A percentile compares a stretch with the other conserved stretches of the same genome.
Conservation (phyloP, 1,140 invertebrate genomes). For the Danaus melanippus region DNA sequence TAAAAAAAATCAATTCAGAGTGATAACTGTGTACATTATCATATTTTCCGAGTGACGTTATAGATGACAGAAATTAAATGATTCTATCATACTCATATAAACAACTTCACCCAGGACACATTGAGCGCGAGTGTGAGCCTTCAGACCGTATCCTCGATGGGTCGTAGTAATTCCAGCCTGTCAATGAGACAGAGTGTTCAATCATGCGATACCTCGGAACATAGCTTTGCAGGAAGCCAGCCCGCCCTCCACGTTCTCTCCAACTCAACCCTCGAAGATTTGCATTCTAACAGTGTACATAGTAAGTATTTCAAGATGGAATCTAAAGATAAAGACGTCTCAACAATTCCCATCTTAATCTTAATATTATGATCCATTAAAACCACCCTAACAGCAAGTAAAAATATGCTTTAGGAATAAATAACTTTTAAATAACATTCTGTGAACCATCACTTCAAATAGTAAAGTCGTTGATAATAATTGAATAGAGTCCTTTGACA, state of each 20-base stretch:
- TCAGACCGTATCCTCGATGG: conserved; percentile 26
- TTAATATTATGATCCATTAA: too few relatives aligned
- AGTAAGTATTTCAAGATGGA: conserved; percentile 29
- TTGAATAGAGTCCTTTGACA: too few relatives aligned
- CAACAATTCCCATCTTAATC: too few relatives aligned
- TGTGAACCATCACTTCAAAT: too few relatives aligned
- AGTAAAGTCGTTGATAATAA: too few relatives aligned
- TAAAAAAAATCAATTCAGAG: too few relatives aligned
- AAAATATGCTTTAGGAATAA: background rate
- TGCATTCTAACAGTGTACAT: conserved; percentile 34
- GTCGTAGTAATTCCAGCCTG: conserved; percentile 35
- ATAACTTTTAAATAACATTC: background rate
- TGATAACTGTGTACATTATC: too few relatives aligned
- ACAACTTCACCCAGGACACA: too few relatives aligned
- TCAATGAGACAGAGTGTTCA: conserved; percentile 27
- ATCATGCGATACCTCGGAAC: conserved; percentile 14
- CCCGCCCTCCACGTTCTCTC: conserved; percentile 19
- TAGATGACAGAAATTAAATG: too few relatives aligned
- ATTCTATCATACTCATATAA: too few relatives aligned
- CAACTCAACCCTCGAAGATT: conserved; percentile 27
- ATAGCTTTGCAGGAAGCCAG: conserved; percentile 36
- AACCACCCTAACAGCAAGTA: background rate
- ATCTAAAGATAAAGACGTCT: background rate
- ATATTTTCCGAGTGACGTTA: too few relatives aligned
- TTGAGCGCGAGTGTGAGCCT: conserved; percentile 21